Base-by-base conservation (phyloP, 2,888 invertebrate genomes). In the Cryptus viduatorius region DNA sequence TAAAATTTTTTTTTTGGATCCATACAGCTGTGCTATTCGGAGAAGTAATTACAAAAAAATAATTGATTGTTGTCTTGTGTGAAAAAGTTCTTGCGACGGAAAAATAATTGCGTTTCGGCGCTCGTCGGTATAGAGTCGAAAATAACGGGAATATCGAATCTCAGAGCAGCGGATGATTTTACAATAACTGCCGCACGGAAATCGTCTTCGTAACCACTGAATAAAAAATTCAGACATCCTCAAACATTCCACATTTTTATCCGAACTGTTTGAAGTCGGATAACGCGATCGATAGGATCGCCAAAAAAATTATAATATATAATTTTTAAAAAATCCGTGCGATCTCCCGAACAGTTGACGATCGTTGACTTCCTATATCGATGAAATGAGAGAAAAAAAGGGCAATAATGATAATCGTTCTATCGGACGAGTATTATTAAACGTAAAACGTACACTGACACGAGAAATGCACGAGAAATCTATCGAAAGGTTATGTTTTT, bases 321-420 rank as follows among this genome's bases (percentile, higher is more conserved):
- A 24, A 3, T 37, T 37, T 37, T 37, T 7, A 37, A 37, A 37
- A 37, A 37, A 37, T 37, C 37, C 56, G 56, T 56, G 19, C 56
- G 56, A 24, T 24, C 56, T 53, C 53, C 3, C 2, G 56, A 56
- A 56, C 24, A 56, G 56, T 56, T 10, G 56, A 37, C 24, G 56
- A 19, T 19, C 56, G 56, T 56, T 56, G 56, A 56, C 56, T 37
- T 37, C 37, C 37, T 37, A 37, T 37, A 37, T 37, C 37, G 37
- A 37, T 7, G 37, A 37, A 37, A 37, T 37, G 37, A 4, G 37
- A 3, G 56, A 61, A 61, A 31, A 71, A 53, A 53, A 59, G 82
- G 72, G 79, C 79, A 82, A 76, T 79, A 79, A 79, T 72, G 67
- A 82, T 72, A 56, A 76, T 73, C 78, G 73, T 69, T 77, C 82